These are phyloP conservation scores for Phymatocera aterrima DNA, from an alignment of 2,888 invertebrate genomes.

Conservation along the genomic window DNA sequence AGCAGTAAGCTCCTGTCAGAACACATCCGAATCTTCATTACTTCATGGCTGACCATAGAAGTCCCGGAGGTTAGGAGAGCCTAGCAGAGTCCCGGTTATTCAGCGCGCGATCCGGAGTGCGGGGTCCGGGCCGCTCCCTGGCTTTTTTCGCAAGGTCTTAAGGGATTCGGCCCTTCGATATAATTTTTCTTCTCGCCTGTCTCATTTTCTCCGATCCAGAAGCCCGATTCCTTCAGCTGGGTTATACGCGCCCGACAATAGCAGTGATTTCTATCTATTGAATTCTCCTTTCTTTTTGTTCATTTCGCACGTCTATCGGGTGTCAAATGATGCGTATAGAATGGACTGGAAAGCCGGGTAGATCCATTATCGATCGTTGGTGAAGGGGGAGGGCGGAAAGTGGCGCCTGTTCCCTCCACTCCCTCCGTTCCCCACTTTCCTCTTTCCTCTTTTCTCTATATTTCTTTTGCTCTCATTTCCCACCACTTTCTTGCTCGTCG, in stretches of 20 bases:
- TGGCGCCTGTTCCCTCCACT: conserved; percentile 34
- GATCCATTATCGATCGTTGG: conserved; percentile 68
- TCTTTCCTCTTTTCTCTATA: background rate
- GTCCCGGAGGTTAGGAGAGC: no score
- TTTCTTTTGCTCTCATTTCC: background rate
- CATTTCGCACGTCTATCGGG: conserved; percentile 64
- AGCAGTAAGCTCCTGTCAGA: conserved; percentile 56
- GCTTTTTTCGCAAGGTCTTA: conserved; percentile 59
- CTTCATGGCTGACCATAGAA: conserved; percentile 29
- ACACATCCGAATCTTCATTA: conserved; percentile 54
- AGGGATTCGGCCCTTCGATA: conserved; percentile 63
- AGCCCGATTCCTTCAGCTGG: conserved; percentile 14
- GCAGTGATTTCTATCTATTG: conserved; percentile 71
- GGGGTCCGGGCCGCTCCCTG: background rate
- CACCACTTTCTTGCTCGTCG: background rate
- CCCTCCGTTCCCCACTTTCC: background rate
- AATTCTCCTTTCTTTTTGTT: conserved; percentile 61
- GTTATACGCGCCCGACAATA: conserved; percentile 61
- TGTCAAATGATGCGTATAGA: conserved; percentile 73
- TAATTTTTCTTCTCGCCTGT: conserved; percentile 65
- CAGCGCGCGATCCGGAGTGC: background rate
- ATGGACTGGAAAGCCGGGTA: conserved; percentile 66
- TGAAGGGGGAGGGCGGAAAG: background rate
- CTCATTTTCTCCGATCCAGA: conserved; percentile 64
- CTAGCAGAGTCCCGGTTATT: background rate